Conservation (phyloP, 2,797 vertebrate species). For the Cottoperca gobio region DNA sequence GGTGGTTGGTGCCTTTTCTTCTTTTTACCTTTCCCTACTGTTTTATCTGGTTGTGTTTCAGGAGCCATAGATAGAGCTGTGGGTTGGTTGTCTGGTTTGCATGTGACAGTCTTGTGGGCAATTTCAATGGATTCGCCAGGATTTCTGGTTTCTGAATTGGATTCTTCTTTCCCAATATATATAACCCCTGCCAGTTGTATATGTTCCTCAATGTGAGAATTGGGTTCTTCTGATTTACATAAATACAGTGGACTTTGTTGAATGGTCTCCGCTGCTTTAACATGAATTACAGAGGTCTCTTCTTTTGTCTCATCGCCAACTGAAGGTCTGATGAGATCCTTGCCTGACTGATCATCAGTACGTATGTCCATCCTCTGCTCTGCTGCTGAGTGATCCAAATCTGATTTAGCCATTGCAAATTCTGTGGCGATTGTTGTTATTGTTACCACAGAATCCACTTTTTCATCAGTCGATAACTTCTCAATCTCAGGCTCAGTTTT, state of each 20-base stretch:
- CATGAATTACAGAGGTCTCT: conserved; percentile 1
- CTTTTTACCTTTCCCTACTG: conserved; percentile 33
- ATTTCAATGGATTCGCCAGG: neutral
- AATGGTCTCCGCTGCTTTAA: conserved; percentile 20
- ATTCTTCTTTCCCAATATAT: conserved; percentile 18
- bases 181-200: neutral
- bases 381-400: neutral
- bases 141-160: neutral
- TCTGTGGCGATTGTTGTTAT: conserved; percentile 2
- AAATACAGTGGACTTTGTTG: conserved; percentile 18
- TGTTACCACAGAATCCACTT: conserved; percentile 15
- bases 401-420: neutral
- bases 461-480: neutral
- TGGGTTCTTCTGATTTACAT: conserved; percentile 10
- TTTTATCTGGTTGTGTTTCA: conserved; percentile 26
- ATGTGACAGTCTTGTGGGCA: neutral
- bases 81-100: conserved; percentile 12
- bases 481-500: conserved; percentile 33
- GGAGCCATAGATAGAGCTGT: conserved; percentile 2
- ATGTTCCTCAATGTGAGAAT: neutral
- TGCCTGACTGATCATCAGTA: neutral
- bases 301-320: conserved; percentile 17
- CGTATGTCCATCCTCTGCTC: conserved; percentile 9
- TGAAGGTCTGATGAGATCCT: conserved; percentile 5
- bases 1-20: conserved; percentile 40